phyloP scores from a whole-genome alignment of 2,888 invertebrate species.

The Campoletis raptor region DNA sequence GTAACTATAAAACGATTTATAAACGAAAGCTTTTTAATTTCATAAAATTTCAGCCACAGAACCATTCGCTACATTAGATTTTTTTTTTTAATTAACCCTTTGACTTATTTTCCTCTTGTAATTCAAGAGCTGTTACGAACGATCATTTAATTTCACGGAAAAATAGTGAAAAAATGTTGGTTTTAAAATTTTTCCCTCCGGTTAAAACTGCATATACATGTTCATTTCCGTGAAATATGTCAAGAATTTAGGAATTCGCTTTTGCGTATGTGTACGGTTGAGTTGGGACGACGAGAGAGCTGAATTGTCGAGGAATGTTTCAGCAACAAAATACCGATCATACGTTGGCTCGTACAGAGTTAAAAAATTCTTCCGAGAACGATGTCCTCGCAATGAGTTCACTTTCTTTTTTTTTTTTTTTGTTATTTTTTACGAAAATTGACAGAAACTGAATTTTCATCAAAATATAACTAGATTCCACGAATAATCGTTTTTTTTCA shows the following conservation, averaged over 20 bases:
- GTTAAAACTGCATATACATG: background rate
- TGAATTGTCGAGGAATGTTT: conserved; percentile 41
- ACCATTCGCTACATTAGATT: background rate
- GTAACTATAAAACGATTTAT: conserved; percentile 86
- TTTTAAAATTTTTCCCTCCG: background rate
- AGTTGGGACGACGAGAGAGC: background rate
- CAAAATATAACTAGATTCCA: background rate
- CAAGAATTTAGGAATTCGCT: conserved; percentile 32
- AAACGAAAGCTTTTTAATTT: background rate
- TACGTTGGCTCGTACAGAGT: background rate
- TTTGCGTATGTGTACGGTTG: background rate
- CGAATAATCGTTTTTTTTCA: background rate
- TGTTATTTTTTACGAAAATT: background rate
- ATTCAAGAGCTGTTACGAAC: background rate
- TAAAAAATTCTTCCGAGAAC: background rate
- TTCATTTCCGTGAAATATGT: conserved; percentile 22
- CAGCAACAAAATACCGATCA: conserved; percentile 11
- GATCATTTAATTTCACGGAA: background rate
- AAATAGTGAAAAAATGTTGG: conserved; percentile 14
- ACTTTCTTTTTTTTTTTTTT: background rate
- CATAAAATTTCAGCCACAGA: background rate
- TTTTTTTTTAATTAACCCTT: background rate
- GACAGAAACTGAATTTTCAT: background rate
- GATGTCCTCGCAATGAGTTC: background rate
- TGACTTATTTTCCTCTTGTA: background rate